phyloP scores from a whole-genome alignment of 2,113 vertebrate species.

The Conger conger region DNA sequence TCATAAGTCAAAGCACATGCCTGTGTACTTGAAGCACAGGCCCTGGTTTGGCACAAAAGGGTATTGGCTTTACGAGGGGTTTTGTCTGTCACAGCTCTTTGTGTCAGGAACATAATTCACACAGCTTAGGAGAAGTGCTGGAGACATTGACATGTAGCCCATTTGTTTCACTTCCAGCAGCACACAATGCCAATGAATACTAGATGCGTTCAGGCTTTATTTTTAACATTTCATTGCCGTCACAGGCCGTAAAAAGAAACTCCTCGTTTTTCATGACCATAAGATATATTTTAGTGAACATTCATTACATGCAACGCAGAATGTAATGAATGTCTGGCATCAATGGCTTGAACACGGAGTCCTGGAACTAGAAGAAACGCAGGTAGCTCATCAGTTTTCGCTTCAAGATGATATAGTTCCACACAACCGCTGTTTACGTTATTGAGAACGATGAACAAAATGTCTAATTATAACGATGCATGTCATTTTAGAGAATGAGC shows the following conservation, averaged over 20 bases:
- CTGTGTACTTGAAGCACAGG: background rate
- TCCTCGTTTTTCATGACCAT: background rate
- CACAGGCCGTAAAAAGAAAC: background rate
- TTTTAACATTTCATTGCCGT: background rate
- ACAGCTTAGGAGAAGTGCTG: background rate
- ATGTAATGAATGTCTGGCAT: background rate
- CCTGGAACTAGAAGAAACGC: constrained; percentile 44
- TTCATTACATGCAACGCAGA: background rate
- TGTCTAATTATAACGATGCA: constrained; percentile 58
- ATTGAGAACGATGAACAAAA: constrained; percentile 56
- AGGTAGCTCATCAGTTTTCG: constrained; percentile 15
- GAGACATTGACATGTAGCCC: background rate
- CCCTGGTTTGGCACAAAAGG: background rate
- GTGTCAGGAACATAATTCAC: background rate
- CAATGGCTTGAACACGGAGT: background rate
- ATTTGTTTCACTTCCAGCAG: background rate
- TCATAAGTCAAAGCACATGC: too few species aligned
- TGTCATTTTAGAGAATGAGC: constrained; percentile 60
- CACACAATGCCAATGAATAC: background rate
- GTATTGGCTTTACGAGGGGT: background rate
- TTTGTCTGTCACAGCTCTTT: background rate
- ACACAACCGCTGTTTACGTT: constrained; percentile 58
- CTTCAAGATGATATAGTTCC: constrained; percentile 49
- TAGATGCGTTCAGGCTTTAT: background rate
- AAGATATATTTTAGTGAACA: background rate